phyloP scores from a whole-genome alignment of 2,888 invertebrate species.

The Tenthredo distinguenda region DNA sequence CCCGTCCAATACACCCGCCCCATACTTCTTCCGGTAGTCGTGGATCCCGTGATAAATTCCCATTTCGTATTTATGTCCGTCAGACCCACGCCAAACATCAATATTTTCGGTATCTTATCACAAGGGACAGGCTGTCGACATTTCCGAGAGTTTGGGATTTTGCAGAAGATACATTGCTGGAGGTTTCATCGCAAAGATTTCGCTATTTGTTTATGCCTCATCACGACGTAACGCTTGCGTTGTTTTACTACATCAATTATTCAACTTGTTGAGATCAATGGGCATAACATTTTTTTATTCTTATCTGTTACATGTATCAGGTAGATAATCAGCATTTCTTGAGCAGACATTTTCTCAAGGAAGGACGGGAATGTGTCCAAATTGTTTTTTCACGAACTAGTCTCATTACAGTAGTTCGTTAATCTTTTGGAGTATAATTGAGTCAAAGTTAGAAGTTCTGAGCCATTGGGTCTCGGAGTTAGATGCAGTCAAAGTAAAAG shows the following conservation, averaged over 20 bases:
- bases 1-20: neutral
- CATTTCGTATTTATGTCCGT: neutral
- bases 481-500: too few relatives aligned
- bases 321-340: too few relatives aligned
- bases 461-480: too few relatives aligned
- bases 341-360: too few relatives aligned
- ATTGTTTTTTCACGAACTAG: too few relatives aligned
- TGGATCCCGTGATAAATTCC: slow-evolving; percentile 10
- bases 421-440: too few relatives aligned
- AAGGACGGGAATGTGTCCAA: too few relatives aligned
- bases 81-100: neutral
- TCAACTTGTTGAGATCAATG: neutral
- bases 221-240: neutral
- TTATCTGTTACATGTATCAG: too few relatives aligned
- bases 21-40: slow-evolving; percentile 8
- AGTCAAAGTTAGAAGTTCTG: too few relatives aligned
- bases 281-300: neutral
- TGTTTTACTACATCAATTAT: neutral
- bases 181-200: neutral
- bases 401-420: too few relatives aligned
- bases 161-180: neutral
- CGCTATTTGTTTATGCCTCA: neutral
- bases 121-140: neutral
- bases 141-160: neutral
- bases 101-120: neutral